These are phyloP conservation scores for Gobionotothen gibberifrons DNA, from an alignment of 2,797 vertebrate species.

Conservation along the genomic window DNA sequence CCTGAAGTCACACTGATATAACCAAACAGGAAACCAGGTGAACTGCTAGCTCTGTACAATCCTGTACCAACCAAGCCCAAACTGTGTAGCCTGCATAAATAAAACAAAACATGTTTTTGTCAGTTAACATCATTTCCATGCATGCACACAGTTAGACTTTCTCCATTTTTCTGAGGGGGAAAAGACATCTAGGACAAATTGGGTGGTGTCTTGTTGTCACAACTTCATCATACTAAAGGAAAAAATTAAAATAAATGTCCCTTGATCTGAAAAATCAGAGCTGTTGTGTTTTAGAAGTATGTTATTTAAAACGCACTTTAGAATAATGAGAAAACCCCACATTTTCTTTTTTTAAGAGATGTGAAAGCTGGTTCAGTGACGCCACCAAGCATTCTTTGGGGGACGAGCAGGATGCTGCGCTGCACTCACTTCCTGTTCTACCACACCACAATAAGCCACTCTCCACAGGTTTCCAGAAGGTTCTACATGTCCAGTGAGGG, in stretches of 20 bases:
- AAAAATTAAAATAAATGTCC: slow-evolving; percentile 81
- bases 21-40: slow-evolving; percentile 56
- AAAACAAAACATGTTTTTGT: slow-evolving; percentile 40
- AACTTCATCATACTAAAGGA: slow-evolving; percentile 74
- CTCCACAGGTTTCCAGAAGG: slow-evolving; percentile 77
- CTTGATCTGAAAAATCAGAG: slow-evolving; percentile 62
- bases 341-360: slow-evolving; percentile 61
- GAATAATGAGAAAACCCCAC: slow-evolving; percentile 82
- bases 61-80: slow-evolving; percentile 55
- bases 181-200: slow-evolving; percentile 55
- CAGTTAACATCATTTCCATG: slow-evolving; percentile 72
- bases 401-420: slow-evolving; percentile 87
- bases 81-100: slow-evolving; percentile 57
- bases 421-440: slow-evolving; percentile 82
- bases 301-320: slow-evolving; percentile 72
- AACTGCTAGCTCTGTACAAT: slow-evolving; percentile 59
- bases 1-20: slow-evolving; percentile 59
- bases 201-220: slow-evolving; percentile 44
- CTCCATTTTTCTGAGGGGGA: slow-evolving; percentile 50
- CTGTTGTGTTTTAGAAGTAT: slow-evolving; percentile 54
- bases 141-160: slow-evolving; percentile 81
- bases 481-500: slow-evolving; percentile 82
- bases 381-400: slow-evolving; percentile 92
- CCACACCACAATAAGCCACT: slow-evolving; percentile 67
- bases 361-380: slow-evolving; percentile 82